A percentile compares a stretch with the other conserved stretches of the same genome.
Evolutionary conservation across 2,888 invertebrate genomes (phyloP).

Genomic region (Brachyptera risi): DNA sequence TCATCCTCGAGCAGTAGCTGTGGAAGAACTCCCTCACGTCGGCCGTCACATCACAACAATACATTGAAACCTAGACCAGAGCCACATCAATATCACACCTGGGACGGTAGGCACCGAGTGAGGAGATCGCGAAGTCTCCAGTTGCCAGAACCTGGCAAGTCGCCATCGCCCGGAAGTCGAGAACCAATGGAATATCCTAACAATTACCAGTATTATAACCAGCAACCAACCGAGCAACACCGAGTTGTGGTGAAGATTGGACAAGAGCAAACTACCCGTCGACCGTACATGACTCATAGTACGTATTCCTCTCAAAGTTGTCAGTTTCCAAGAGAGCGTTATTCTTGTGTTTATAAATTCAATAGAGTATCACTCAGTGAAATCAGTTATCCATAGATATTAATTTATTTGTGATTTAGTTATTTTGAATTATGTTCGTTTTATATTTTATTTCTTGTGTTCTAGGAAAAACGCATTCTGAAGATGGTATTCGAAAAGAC

Average conservation of each 20-base stretch:
- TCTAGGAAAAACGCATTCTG: conserved; percentile 44
- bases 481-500: conserved; percentile 46
- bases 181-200: conserved; percentile 34
- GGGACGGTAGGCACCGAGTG: conserved; percentile 42
- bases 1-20: conserved; percentile 39
- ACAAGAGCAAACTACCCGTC: conserved; percentile 34
- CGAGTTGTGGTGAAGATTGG: conserved; percentile 45
- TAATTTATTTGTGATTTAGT: no score
- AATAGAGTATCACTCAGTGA: not conserved
- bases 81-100: conserved; percentile 29
- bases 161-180: conserved; percentile 41
- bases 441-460: conserved; percentile 26
- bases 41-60: conserved; percentile 25
- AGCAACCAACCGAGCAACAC: conserved; percentile 38
- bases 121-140: conserved; percentile 58
- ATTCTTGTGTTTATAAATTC: not conserved
- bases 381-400: not conserved
- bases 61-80: conserved; percentile 15
- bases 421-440: no score
- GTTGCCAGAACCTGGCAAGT: conserved; percentile 53
- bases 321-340: not conserved
- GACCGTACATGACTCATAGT: conserved; percentile 41
- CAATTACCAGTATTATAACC: conserved; percentile 26
- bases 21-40: conserved; percentile 18
- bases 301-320: conserved; percentile 33